These are phyloP conservation scores for Lucilia sericata DNA, from an alignment of 1,140 invertebrate genomes.

Conservation along the genomic window DNA sequence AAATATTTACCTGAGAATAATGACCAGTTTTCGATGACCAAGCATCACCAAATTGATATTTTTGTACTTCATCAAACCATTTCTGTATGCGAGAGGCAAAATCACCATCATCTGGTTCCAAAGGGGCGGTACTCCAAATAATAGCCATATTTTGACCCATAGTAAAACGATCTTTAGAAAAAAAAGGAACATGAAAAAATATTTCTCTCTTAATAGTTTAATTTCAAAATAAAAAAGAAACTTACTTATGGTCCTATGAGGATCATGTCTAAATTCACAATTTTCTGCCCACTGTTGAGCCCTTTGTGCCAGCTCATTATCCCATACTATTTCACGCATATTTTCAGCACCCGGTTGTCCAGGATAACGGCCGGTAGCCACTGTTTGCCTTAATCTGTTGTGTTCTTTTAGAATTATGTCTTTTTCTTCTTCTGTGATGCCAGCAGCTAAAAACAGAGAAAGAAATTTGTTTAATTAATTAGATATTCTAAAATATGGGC, in stretches of 20 bases:
- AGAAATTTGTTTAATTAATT: constrained; percentile 30
- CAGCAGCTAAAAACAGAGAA: constrained; percentile 67
- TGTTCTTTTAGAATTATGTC: constrained; percentile 82
- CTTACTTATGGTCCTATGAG: constrained; percentile 73
- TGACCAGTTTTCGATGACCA: constrained; percentile 80
- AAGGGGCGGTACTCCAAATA: constrained; percentile 80
- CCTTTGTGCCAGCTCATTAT: constrained; percentile 83
- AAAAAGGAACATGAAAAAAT: constrained; percentile 2
- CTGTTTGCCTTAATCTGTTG: constrained; percentile 81
- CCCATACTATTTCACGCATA: constrained; percentile 90
- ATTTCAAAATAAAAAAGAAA: constrained; percentile 50
- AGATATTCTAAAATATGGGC: constrained; percentile 22
- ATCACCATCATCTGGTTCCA: constrained; percentile 76
- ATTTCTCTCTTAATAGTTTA: background rate
- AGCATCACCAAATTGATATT: constrained; percentile 76
- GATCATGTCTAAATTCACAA: constrained; percentile 82
- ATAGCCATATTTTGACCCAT: constrained; percentile 87
- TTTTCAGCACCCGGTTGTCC: constrained; percentile 83
- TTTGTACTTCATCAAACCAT: constrained; percentile 85
- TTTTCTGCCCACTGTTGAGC: constrained; percentile 87
- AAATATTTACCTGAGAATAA: constrained; percentile 79
- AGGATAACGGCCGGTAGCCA: constrained; percentile 81
- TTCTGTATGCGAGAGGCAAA: constrained; percentile 79
- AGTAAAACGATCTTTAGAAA: constrained; percentile 74
- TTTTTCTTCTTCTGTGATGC: constrained; percentile 78